phyloP scores from a whole-genome alignment of 2,888 invertebrate species.

The Tachina fera region DNA sequence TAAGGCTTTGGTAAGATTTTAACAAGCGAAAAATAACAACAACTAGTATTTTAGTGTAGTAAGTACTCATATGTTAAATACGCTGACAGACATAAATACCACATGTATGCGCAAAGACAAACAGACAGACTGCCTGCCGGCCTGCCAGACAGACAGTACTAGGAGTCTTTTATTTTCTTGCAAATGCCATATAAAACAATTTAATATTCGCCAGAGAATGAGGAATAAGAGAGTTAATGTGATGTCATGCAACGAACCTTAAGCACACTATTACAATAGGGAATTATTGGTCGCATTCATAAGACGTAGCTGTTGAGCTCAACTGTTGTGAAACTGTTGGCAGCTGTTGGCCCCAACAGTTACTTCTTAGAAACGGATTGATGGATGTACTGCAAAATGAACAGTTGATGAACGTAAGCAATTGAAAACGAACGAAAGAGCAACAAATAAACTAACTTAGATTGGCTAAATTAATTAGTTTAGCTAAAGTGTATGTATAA shows the following conservation, averaged over 20 bases:
- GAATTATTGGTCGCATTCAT: too few relatives aligned
- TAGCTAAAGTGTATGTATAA: too few relatives aligned
- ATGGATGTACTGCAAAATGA: too few relatives aligned
- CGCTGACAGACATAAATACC: conserved; percentile 72
- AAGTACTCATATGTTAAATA: conserved; percentile 72
- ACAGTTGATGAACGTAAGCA: too few relatives aligned
- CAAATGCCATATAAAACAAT: conserved; percentile 59
- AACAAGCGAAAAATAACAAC: conserved; percentile 33
- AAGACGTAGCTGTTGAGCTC: too few relatives aligned
- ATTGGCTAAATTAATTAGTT: too few relatives aligned
- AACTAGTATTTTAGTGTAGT: conserved; percentile 65
- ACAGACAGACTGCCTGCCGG: conserved; percentile 16
- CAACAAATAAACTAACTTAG: too few relatives aligned
- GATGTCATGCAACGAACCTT: neutral
- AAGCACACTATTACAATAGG: neutral
- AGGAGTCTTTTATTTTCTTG: conserved; percentile 11
- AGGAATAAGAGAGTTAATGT: neutral
- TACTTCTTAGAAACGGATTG: too few relatives aligned
- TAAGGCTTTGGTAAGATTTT: conserved; percentile 57
- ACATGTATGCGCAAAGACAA: conserved; percentile 40
- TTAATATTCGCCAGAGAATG: conserved; percentile 21
- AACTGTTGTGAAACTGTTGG: too few relatives aligned
- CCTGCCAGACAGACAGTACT: conserved; percentile 5
- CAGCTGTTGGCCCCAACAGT: too few relatives aligned
- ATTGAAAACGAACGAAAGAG: too few relatives aligned